Base-by-base conservation (phyloP, 2,888 invertebrate genomes). In the Drosophila subquinaria region DNA sequence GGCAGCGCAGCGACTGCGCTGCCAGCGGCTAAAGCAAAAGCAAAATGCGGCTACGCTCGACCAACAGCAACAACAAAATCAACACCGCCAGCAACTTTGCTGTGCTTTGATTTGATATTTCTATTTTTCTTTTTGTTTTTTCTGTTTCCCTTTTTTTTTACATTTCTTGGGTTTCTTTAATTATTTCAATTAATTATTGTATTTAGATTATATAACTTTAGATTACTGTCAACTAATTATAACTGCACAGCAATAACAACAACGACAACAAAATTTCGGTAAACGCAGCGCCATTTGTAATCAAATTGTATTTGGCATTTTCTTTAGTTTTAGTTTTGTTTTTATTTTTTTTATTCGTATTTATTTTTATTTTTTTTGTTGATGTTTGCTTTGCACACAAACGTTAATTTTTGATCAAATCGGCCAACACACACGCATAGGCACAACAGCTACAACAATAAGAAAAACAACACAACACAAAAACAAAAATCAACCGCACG, bases 341-440 rank as follows among this genome's bases (percentile, higher is more conserved):
- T 70, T 48, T 35, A 66, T 17, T 69, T 33, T 23, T 51, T 52
- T 23, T 51, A 35, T 59, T 62, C 36, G 9, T 42, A 17, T 61
- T 53, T 64, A 17, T 51, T 20, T 59, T 43, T 52, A 9, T 15
- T 52, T 47, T 45, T 78, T 62, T 48, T 27, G 17, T 64, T 66
- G 48, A 57, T 63, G 79, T 80, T 78, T 78, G 78, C 81, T 76
- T 76, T 76, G 66, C 85, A 87, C 76, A 71, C 68, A 68, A 87
- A 78, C 76, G 53, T 73, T 68, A 78, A 83, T 76, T 69, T 76
- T 76, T 78, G 81, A 78, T 78, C 78, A 77, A 68, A 76, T 60
- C 63, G 48, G 61, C 55, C 47, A 57, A 68, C 73, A 62, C 81
- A 56, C 63, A 59, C 56, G 40, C 13, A 52, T 20, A 40, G 10